These are phyloP conservation scores for Xylota segnis DNA, from an alignment of 2,888 invertebrate species.

Conservation along the genomic window DNA sequence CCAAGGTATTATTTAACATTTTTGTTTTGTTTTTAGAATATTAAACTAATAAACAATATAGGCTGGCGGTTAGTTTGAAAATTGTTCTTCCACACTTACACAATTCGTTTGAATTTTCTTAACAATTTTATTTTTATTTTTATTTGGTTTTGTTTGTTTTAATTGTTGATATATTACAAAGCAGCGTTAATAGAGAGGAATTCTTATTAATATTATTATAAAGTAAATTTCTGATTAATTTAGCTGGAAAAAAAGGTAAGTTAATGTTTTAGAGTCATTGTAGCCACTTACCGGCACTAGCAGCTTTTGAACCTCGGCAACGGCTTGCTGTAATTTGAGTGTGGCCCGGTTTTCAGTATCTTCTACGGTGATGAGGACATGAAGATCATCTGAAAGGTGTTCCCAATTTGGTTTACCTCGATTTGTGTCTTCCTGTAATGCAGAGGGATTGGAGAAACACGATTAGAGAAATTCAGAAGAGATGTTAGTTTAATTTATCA, in stretches of 20 bases:
- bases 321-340: constrained; percentile 96
- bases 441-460: constrained; percentile 18
- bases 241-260: constrained; percentile 58
- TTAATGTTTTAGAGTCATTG: not conserved
- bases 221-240: constrained; percentile 54
- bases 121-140: constrained; percentile 8
- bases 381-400: constrained; percentile 98
- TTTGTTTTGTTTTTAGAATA: constrained; percentile 78
- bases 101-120: constrained; percentile 41
- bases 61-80: constrained; percentile 45
- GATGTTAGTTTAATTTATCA: too few species aligned
- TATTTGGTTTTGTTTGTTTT: constrained; percentile 29
- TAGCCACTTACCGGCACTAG: constrained; percentile 94
- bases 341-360: constrained; percentile 99
- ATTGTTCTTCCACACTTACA: constrained; percentile 55
- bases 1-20: constrained; percentile 74
- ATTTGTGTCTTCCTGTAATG: constrained; percentile 97
- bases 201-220: constrained; percentile 62
- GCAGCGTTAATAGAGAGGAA: constrained; percentile 66
- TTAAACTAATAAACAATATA: constrained; percentile 79
- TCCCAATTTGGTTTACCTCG: constrained; percentile 99
- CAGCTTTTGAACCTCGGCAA: constrained; percentile 99
- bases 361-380: constrained; percentile 99
- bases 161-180: constrained; percentile 52
- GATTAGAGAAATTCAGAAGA: not conserved